Evolutionary conservation across 2,888 invertebrate genomes (phyloP).

Genomic region (Argyresthia albistria): DNA sequence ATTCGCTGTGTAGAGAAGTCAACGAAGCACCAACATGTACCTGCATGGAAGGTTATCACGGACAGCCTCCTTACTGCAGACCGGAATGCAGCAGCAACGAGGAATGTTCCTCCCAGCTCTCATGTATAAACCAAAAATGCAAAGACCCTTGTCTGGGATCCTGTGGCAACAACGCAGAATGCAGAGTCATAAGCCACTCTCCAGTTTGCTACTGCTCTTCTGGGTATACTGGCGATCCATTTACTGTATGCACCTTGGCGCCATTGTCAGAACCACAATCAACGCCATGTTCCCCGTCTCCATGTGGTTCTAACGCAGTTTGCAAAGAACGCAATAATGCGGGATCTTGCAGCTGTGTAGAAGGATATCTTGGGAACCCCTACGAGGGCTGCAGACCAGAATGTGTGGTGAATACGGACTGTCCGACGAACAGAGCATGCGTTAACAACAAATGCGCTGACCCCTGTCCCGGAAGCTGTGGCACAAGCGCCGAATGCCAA

Average conservation of each 20-base stretch:
- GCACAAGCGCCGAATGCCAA: constrained; percentile 80
- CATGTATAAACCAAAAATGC: constrained; percentile 85
- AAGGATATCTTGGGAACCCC: constrained; percentile 83
- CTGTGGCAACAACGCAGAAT: constrained; percentile 82
- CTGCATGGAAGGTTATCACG: constrained; percentile 78
- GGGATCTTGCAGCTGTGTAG: constrained; percentile 79
- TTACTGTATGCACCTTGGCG: constrained; percentile 71
- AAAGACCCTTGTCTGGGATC: constrained; percentile 81
- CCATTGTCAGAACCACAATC: constrained; percentile 39
- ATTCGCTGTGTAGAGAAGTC: constrained; percentile 78
- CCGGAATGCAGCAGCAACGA: constrained; percentile 86
- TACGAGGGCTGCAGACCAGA: constrained; percentile 85
- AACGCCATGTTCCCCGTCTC: constrained; percentile 74
- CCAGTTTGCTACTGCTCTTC: constrained; percentile 79
- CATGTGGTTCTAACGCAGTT: constrained; percentile 76
- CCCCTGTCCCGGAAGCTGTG: constrained; percentile 86
- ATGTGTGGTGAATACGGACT: constrained; percentile 81
- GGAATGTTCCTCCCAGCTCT: constrained; percentile 78
- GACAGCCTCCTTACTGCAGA: constrained; percentile 82
- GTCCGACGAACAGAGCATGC: constrained; percentile 79
- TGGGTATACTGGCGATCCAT: constrained; percentile 84
- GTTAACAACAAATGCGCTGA: constrained; percentile 80
- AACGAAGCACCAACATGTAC: constrained; percentile 83
- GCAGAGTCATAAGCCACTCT: constrained; percentile 84
- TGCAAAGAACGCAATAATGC: constrained; percentile 74